A percentile compares a stretch with the other conserved stretches of the same genome.
These are phyloP conservation scores for Peribatodes rhomboidaria DNA, from an alignment of 2,888 invertebrate genomes.

Conservation along the genomic window DNA sequence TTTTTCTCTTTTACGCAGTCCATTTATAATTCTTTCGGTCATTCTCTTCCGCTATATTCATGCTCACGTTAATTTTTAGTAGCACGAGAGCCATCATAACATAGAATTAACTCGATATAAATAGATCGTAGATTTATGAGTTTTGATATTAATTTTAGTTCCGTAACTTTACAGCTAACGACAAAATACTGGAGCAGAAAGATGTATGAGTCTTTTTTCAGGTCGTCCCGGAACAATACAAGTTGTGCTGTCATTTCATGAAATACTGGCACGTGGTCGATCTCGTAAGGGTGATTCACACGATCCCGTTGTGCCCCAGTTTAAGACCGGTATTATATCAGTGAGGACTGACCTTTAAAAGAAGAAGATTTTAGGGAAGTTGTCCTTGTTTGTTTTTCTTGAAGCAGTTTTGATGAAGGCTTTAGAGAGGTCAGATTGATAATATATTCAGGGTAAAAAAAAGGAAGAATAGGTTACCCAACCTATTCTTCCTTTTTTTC, in stretches of 20 bases:
- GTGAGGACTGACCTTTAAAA: slow-evolving; percentile 34
- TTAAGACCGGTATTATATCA: slow-evolving; percentile 40
- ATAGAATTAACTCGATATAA: no score
- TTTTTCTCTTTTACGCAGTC: no score
- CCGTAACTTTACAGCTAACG: background rate
- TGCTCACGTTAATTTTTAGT: no score
- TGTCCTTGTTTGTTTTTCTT: slow-evolving; percentile 37
- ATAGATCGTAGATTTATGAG: no score
- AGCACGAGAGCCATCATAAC: no score
- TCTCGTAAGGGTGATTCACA: slow-evolving; percentile 47
- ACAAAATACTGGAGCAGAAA: slow-evolving; percentile 17
- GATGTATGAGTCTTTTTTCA: slow-evolving; percentile 33
- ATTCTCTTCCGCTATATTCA: no score
- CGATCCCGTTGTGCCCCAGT: slow-evolving; percentile 50
- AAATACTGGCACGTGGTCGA: slow-evolving; percentile 28
- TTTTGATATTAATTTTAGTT: background rate
- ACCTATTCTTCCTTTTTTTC: no score
- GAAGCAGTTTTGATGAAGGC: background rate
- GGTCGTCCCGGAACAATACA: slow-evolving; percentile 29
- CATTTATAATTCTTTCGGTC: no score
- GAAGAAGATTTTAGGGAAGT: slow-evolving; percentile 39
- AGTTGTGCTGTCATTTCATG: slow-evolving; percentile 33
- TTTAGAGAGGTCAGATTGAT: background rate
- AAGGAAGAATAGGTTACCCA: no score
- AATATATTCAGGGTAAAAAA: no score